Evolutionary conservation across 2,888 invertebrate species (phyloP).

Genomic region (Diarsia rubi): DNA sequence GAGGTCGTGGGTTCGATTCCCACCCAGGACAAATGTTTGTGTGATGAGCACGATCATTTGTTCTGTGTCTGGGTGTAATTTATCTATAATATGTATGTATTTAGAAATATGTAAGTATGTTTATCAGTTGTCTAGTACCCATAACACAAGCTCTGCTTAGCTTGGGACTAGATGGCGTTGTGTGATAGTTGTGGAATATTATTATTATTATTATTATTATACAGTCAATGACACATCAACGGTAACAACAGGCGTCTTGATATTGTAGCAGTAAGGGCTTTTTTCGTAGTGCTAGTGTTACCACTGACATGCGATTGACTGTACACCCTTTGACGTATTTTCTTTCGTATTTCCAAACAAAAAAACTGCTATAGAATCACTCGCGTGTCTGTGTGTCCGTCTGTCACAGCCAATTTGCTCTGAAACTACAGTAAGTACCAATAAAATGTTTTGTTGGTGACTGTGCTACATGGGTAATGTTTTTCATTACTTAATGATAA

Average conservation of each 20-base stretch:
- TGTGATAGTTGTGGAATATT: too few species aligned
- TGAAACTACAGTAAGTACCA: neutral
- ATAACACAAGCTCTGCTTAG: too few species aligned
- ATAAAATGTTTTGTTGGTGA: neutral
- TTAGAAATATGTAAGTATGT: too few species aligned
- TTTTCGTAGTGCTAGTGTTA: neutral
- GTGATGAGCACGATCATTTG: too few species aligned
- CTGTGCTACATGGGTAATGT: neutral
- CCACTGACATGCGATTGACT: neutral
- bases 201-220: too few species aligned
- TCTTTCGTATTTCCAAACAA: neutral
- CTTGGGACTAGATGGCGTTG: too few species aligned
- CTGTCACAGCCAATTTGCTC: neutral
- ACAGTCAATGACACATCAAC: neutral
- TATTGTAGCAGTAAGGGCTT: neutral
- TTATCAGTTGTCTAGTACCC: too few species aligned
- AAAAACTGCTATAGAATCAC: neutral
- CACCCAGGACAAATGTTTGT: too few species aligned
- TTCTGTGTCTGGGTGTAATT: too few species aligned
- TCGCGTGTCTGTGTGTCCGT: neutral
- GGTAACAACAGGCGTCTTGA: neutral
- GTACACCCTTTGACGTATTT: neutral
- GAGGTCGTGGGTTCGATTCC: too few species aligned
- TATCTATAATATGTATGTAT: too few species aligned
- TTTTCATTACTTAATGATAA: constrained; percentile 12